Evolutionary conservation across 30 jellyfish, hydroid and myxozoan genomes (phyloP).

Genomic region (Sanderia malayensis): DNA sequence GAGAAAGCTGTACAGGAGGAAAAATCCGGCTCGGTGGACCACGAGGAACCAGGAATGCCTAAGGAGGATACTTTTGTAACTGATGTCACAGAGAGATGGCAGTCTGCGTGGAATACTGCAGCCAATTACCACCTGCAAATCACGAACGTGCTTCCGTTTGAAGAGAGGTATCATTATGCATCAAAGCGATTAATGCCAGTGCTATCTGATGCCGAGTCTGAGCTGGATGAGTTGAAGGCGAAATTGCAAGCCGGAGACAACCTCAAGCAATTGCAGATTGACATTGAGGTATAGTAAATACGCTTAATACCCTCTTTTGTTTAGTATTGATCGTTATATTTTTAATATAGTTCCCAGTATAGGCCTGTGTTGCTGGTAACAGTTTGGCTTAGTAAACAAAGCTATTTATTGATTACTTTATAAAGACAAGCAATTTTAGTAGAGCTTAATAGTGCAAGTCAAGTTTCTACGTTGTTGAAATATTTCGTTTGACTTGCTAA

Average conservation of each 20-base stretch:
- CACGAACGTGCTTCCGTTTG: slow-evolving; percentile 79
- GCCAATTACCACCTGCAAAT: slow-evolving; percentile 67
- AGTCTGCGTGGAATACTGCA: slow-evolving; percentile 46
- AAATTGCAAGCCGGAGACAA: slow-evolving; percentile 19
- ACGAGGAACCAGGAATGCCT: background rate
- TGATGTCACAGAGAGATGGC: slow-evolving; percentile 55
- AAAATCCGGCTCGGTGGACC: slow-evolving; percentile 10
- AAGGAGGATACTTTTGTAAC: slow-evolving; percentile 1
- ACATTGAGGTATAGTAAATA: slow-evolving; percentile 40
- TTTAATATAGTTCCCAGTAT: too few species aligned
- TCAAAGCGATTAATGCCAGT: slow-evolving; percentile 56
- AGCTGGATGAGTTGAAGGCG: slow-evolving; percentile 47
- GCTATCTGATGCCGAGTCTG: slow-evolving; percentile 56
- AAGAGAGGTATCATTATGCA: slow-evolving; percentile 79
- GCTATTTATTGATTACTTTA: too few species aligned
- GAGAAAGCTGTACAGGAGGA: slow-evolving; percentile 31
- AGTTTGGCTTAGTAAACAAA: too few species aligned
- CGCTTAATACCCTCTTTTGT: too few species aligned
- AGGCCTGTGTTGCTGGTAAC: too few species aligned
- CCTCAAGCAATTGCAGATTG: slow-evolving; percentile 4
- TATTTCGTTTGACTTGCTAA: too few species aligned
- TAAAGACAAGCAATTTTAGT: too few species aligned
- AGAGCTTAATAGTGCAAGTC: too few species aligned
- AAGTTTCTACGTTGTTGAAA: too few species aligned
- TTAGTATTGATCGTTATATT: too few species aligned